A percentile compares a stretch with the other conserved stretches of the same genome.
Conservation (phyloP, 2,888 invertebrate genomes). For the Tetranychus piercei region DNA sequence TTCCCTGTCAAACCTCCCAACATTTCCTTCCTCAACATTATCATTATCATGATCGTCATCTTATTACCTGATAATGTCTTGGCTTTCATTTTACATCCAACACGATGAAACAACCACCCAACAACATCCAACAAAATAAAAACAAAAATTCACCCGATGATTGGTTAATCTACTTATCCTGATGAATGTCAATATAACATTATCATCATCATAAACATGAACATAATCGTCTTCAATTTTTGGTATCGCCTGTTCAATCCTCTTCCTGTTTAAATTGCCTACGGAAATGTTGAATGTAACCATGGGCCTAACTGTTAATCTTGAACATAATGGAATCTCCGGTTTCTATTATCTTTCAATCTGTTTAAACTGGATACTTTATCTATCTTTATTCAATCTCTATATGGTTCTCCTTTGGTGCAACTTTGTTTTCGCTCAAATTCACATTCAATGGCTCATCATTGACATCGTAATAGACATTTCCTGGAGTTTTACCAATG, state of each 20-base stretch:
- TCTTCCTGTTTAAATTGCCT: not conserved
- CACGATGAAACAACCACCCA: too few relatives aligned
- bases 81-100: not conserved
- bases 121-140: too few relatives aligned
- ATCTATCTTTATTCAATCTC: too few relatives aligned
- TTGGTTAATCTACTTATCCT: not conserved
- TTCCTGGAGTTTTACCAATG: conserved; percentile 86
- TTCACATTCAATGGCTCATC: not conserved
- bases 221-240: not conserved
- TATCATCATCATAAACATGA: not conserved
- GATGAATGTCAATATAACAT: not conserved
- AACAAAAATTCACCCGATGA: too few relatives aligned
- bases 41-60: not conserved
- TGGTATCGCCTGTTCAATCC: not conserved
- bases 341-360: not conserved
- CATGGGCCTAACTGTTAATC: not conserved
- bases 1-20: not conserved
- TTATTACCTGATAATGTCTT: not conserved
- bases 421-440: too few relatives aligned
- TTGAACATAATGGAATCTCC: not conserved
- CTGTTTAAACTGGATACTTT: too few relatives aligned
- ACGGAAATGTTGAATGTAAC: not conserved
- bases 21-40: not conserved
- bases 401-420: too few relatives aligned
- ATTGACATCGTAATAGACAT: conserved; percentile 43